Evolutionary conservation across 1,140 invertebrate species (phyloP).

Genomic region (Lanistes nyassanus): DNA sequence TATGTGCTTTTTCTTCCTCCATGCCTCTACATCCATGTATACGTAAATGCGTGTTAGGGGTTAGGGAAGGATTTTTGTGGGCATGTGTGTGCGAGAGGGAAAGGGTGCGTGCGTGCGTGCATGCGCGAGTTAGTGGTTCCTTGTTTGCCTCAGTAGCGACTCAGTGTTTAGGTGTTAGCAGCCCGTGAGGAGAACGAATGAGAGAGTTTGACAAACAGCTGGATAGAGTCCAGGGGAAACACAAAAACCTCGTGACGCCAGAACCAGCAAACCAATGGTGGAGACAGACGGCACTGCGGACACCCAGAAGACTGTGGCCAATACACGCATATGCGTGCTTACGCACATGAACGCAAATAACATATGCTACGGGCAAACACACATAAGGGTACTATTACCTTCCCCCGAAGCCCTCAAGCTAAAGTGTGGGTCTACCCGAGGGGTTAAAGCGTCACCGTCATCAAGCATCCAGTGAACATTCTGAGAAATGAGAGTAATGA

Average conservation of each 20-base stretch:
- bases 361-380: background rate
- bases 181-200: background rate
- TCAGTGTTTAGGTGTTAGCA: background rate
- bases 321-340: too few relatives aligned
- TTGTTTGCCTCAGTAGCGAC: background rate
- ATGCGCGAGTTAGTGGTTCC: background rate
- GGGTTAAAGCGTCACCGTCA: too few relatives aligned
- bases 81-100: background rate
- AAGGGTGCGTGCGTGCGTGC: background rate
- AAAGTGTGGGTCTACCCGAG: too few relatives aligned
- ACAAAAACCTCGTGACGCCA: background rate
- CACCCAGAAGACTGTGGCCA: too few relatives aligned
- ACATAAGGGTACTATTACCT: background rate
- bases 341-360: too few relatives aligned
- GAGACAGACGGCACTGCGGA: too few relatives aligned
- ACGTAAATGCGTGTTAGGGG: background rate
- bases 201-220: background rate
- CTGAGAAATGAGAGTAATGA: too few relatives aligned
- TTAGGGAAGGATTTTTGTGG: too few relatives aligned
- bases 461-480: too few relatives aligned
- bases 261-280: background rate
- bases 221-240: background rate
- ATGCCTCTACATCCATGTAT: background rate
- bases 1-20: background rate
- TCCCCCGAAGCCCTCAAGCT: background rate